These are phyloP conservation scores for Mystacides longicornis DNA, from an alignment of 2,888 invertebrate species.

Conservation along the genomic window DNA sequence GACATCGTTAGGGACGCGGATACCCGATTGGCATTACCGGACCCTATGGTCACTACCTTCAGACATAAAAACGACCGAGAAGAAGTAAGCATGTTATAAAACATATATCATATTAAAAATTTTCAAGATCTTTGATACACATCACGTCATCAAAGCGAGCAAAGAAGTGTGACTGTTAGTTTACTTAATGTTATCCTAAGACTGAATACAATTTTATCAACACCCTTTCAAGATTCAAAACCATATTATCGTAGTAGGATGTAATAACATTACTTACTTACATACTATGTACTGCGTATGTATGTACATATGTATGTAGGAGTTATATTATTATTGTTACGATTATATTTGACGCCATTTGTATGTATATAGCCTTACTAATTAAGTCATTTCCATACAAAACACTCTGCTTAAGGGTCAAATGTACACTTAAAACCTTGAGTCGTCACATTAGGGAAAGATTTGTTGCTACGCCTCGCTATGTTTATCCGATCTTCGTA, in stretches of 20 bases:
- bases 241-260: background rate
- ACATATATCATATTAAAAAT: too few relatives aligned
- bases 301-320: background rate
- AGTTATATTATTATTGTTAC: background rate
- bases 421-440: background rate
- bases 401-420: slow-evolving; percentile 1
- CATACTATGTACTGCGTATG: background rate
- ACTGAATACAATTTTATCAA: background rate
- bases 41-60: too few relatives aligned
- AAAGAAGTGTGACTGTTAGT: too few relatives aligned
- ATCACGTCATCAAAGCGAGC: too few relatives aligned
- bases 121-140: too few relatives aligned
- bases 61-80: too few relatives aligned
- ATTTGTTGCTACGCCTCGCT: too few relatives aligned
- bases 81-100: too few relatives aligned
- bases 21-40: too few relatives aligned
- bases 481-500: background rate
- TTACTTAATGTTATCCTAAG: too few relatives aligned
- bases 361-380: slow-evolving; percentile 1
- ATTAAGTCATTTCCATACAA: slow-evolving; percentile 1
- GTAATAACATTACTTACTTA: background rate
- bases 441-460: background rate
- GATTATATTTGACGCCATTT: slow-evolving; percentile 1
- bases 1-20: too few relatives aligned
- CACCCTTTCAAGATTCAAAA: background rate